These are phyloP conservation scores for Chiloscyllium punctatum DNA, from an alignment of 2,797 vertebrate genomes.

Conservation along the genomic window DNA sequence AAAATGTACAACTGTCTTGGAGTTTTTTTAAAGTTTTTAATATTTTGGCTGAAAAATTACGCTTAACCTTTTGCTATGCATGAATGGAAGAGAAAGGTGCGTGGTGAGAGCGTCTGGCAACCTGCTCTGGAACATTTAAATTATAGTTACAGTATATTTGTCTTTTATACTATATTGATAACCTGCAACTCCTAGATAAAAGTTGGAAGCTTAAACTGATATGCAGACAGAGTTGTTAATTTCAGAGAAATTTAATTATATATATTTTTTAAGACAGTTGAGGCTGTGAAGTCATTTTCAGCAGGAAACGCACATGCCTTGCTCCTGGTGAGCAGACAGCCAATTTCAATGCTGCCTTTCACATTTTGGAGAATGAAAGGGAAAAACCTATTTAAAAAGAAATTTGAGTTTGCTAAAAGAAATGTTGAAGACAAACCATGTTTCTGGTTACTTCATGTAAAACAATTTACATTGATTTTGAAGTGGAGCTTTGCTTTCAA, in stretches of 20 bases:
- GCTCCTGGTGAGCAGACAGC: background rate
- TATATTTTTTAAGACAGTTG: slow-evolving; percentile 48
- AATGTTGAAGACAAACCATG: background rate
- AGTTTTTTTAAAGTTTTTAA: background rate
- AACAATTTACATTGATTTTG: background rate
- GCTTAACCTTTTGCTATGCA: background rate
- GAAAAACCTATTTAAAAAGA: slow-evolving; percentile 20
- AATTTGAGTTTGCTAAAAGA: background rate
- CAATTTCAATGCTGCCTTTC: slow-evolving; percentile 33
- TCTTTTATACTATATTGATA: slow-evolving; percentile 11
- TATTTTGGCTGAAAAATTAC: background rate
- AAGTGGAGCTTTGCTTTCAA: background rate
- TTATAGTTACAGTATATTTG: background rate
- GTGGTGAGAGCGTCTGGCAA: background rate
- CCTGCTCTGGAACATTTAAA: slow-evolving; percentile 20
- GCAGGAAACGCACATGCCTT: slow-evolving; percentile 57
- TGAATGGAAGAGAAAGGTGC: background rate
- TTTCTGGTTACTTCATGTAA: background rate
- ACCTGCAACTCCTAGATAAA: slow-evolving; percentile 31
- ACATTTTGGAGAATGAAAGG: background rate
- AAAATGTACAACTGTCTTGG: background rate
- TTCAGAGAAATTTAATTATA: slow-evolving; percentile 51
- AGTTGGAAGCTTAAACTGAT: slow-evolving; percentile 43
- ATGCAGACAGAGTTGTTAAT: slow-evolving; percentile 54
- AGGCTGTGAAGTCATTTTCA: slow-evolving; percentile 49